phyloP scores from a whole-genome alignment of 2,888 invertebrate genomes.

The Erebia ligea region DNA sequence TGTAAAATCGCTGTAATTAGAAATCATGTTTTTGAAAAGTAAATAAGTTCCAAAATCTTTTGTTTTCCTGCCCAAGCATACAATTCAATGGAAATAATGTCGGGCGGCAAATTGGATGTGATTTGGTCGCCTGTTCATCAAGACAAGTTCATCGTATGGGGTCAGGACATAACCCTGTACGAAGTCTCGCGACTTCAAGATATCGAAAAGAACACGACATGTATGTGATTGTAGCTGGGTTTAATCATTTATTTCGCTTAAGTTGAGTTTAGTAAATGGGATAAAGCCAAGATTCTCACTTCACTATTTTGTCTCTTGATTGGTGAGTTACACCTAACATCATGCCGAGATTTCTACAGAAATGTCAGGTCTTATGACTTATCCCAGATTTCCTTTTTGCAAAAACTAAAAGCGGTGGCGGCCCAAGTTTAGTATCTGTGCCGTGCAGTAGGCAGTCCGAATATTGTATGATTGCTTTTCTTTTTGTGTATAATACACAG shows the following conservation, averaged over 20 bases:
- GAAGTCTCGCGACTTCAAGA: slow-evolving; percentile 87
- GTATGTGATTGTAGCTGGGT: slow-evolving; percentile 52
- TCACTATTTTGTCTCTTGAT: no score
- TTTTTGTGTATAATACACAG: slow-evolving; percentile 17
- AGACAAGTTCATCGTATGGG: slow-evolving; percentile 94
- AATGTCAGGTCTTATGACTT: no score
- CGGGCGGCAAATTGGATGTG: slow-evolving; percentile 87
- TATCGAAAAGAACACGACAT: slow-evolving; percentile 75
- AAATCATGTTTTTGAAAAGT: not conserved
- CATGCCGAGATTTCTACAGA: no score
- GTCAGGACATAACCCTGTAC: slow-evolving; percentile 94
- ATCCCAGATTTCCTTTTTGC: no score
- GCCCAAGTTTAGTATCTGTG: no score
- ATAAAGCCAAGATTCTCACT: no score
- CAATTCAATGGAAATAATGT: slow-evolving; percentile 51
- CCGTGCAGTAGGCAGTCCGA: no score
- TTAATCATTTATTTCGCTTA: not conserved
- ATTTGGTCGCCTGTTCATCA: slow-evolving; percentile 92
- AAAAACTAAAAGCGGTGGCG: no score
- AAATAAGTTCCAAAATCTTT: not conserved
- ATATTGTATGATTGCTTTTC: not conserved
- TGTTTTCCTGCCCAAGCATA: not conserved
- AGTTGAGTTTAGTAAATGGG: not conserved
- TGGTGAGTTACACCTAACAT: no score
- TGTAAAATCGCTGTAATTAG: not conserved